phyloP scores from a whole-genome alignment of 2,888 invertebrate species.

The Labia minor region DNA sequence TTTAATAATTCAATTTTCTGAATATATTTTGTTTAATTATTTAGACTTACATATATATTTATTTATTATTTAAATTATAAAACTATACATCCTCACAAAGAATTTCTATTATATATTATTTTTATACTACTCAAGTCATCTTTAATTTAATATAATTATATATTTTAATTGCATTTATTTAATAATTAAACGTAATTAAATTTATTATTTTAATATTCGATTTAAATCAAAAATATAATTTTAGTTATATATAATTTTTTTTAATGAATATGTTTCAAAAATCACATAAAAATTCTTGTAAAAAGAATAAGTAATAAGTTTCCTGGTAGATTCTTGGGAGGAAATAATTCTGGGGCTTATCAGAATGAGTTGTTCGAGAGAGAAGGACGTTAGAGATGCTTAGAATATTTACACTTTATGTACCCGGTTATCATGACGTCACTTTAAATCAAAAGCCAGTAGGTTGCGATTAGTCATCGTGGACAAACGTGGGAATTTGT shows the following conservation, averaged over 20 bases:
- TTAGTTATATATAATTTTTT: no score
- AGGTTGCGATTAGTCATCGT: conserved; percentile 13
- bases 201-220: neutral
- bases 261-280: no score
- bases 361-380: no score
- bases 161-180: neutral
- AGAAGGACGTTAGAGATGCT: neutral
- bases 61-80: neutral
- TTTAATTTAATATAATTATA: neutral
- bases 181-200: neutral
- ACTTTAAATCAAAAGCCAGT: neutral
- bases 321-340: neutral
- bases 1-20: no score
- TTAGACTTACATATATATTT: no score
- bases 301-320: neutral
- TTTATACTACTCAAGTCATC: no score
- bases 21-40: no score
- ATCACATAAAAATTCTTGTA: no score
- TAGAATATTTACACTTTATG: neutral
- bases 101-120: neutral
- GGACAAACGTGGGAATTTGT: neutral
- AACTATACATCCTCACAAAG: neutral
- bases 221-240: no score
- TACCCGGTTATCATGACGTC: neutral
- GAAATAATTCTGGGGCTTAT: neutral